Conservation (phyloP, 2,113 vertebrate genomes). For the Phoxinus phoxinus region DNA sequence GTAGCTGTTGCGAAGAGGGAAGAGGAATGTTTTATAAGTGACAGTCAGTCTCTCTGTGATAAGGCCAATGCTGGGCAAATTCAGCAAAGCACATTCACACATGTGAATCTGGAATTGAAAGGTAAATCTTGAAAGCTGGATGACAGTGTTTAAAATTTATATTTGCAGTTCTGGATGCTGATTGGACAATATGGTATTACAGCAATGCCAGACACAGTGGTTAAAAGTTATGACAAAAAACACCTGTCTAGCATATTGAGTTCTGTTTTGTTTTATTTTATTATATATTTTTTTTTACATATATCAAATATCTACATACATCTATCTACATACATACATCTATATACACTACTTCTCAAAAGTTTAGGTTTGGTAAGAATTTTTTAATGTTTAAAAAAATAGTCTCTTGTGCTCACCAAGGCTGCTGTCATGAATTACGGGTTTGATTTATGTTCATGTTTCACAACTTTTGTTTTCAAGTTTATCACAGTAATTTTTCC, state of each 20-base stretch:
- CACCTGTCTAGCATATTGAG: neutral
- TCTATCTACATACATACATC: too few species aligned
- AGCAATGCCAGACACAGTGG: neutral
- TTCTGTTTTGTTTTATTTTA: neutral
- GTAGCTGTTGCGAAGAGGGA: neutral
- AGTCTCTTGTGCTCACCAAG: neutral
- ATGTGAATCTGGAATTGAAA: conserved; percentile 29
- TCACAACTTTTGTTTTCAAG: too few species aligned
- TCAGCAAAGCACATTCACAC: conserved; percentile 14
- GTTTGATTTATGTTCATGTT: too few species aligned
- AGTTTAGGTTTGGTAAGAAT: too few species aligned
- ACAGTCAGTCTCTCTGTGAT: conserved; percentile 12
- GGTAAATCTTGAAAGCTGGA: conserved; percentile 9
- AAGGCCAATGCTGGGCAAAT: conserved; percentile 1
- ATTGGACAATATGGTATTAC: neutral
- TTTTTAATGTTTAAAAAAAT: too few species aligned
- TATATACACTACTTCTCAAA: too few species aligned
- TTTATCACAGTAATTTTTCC: too few species aligned
- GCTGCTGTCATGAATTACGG: neutral
- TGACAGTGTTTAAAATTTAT: neutral
- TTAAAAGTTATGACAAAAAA: too few species aligned
- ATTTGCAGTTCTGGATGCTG: neutral
- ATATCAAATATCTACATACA: too few species aligned
- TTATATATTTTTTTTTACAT: too few species aligned
- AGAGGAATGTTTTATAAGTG: conserved; percentile 25